phyloP scores from a whole-genome alignment of 1,140 invertebrate genomes.

The Bombus polaris region DNA sequence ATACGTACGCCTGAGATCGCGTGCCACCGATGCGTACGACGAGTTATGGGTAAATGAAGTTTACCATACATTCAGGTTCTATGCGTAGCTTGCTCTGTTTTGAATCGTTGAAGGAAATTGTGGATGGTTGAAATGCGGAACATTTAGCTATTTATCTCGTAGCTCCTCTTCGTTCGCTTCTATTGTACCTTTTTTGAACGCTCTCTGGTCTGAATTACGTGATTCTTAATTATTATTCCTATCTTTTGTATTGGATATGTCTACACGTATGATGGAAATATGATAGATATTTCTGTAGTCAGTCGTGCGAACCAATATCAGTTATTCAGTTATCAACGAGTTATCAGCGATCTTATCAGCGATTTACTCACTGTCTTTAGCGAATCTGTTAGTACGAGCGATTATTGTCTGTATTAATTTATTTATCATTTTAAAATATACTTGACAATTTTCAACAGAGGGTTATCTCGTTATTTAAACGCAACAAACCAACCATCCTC shows the following conservation, averaged over 20 bases:
- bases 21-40: background rate
- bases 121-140: background rate
- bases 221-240: background rate
- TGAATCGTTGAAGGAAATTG: background rate
- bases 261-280: too few relatives aligned
- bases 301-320: too few relatives aligned
- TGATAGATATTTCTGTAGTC: too few relatives aligned
- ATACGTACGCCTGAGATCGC: background rate
- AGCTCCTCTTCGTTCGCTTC: background rate
- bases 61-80: background rate
- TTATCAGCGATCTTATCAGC: too few relatives aligned
- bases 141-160: background rate
- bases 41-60: slow-evolving; percentile 6
- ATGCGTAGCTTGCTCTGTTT: background rate
- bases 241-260: background rate
- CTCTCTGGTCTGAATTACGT: background rate
- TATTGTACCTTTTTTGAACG: fast-evolving
- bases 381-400: too few relatives aligned
- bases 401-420: too few relatives aligned
- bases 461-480: too few relatives aligned
- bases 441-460: too few relatives aligned
- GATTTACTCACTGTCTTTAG: too few relatives aligned
- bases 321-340: too few relatives aligned
- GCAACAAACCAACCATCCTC: too few relatives aligned
- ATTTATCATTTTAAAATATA: too few relatives aligned